Conservation (phyloP, 1,140 invertebrate genomes). For the Aphelenchoides avenae region DNA sequence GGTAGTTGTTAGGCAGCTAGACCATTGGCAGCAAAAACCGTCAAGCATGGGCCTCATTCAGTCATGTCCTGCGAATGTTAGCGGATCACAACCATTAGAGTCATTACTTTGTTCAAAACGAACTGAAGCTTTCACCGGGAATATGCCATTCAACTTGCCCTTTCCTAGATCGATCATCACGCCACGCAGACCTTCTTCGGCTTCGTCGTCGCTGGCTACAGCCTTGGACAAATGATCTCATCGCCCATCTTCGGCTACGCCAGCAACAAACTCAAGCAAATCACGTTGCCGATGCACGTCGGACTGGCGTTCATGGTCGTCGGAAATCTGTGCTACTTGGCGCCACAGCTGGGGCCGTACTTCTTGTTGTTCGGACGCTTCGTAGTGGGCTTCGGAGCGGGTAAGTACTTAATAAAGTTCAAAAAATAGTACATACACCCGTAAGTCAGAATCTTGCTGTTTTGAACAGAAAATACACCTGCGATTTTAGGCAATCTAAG, state of each 20-base stretch:
- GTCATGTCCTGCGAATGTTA: too few species aligned
- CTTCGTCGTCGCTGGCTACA: constrained; percentile 61
- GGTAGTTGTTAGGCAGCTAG: too few species aligned
- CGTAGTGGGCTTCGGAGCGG: constrained; percentile 44
- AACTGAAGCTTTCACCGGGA: too few species aligned
- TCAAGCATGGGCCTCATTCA: too few species aligned
- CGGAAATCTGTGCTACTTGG: constrained; percentile 61
- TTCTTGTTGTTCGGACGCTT: constrained; percentile 39
- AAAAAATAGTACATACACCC: too few species aligned
- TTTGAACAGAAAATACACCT: too few species aligned
- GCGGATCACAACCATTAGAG: too few species aligned
- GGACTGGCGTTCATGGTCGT: constrained; percentile 59
- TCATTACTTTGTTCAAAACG: too few species aligned
- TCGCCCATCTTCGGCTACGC: constrained; percentile 61
- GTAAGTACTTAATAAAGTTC: too few species aligned
- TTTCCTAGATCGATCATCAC: constrained; percentile 60
- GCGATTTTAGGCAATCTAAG: constrained; percentile 21
- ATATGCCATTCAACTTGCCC: too few species aligned
- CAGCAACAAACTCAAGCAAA: constrained; percentile 53
- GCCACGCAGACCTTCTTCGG: constrained; percentile 60
- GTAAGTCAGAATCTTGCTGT: too few species aligned
- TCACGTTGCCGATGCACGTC: constrained; percentile 58
- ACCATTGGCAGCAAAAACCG: too few species aligned
- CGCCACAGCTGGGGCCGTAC: constrained; percentile 23
- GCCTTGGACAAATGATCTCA: constrained; percentile 61